Conservation (phyloP, 2,797 vertebrate species). For the Hypotaenidia philippensis region DNA sequence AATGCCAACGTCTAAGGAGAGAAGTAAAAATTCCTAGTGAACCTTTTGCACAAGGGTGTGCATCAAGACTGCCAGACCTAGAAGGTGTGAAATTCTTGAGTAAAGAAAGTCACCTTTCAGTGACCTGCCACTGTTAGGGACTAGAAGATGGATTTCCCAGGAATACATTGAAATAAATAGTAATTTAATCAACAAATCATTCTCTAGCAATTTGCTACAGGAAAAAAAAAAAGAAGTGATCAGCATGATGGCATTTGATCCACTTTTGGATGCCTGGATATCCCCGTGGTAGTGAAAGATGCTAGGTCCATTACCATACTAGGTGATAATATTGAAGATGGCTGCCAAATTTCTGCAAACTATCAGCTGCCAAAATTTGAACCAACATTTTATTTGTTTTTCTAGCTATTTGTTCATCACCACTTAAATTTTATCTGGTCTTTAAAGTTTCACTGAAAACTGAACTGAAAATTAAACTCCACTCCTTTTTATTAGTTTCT, state of each 20-base stretch:
- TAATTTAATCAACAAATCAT: neutral
- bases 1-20: neutral
- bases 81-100: neutral
- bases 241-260: neutral
- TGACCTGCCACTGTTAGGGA: neutral
- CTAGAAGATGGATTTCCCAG: neutral
- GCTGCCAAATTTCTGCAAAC: neutral
- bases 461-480: neutral
- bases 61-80: neutral
- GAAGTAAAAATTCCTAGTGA: neutral
- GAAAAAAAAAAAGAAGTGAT: neutral
- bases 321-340: neutral
- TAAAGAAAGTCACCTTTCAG: neutral
- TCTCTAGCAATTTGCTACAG: neutral
- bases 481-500: neutral
- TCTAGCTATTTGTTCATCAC: neutral
- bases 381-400: neutral
- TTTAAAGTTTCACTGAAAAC: neutral
- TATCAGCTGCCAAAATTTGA: neutral
- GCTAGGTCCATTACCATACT: neutral
- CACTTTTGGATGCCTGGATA: neutral
- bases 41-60: neutral
- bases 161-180: neutral
- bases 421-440: neutral
- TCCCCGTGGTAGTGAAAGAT: neutral